A percentile compares a stretch with the other conserved stretches of the same genome.
These are phyloP conservation scores for Philereme transversata DNA, from an alignment of 2,888 invertebrate species.

Conservation along the genomic window DNA sequence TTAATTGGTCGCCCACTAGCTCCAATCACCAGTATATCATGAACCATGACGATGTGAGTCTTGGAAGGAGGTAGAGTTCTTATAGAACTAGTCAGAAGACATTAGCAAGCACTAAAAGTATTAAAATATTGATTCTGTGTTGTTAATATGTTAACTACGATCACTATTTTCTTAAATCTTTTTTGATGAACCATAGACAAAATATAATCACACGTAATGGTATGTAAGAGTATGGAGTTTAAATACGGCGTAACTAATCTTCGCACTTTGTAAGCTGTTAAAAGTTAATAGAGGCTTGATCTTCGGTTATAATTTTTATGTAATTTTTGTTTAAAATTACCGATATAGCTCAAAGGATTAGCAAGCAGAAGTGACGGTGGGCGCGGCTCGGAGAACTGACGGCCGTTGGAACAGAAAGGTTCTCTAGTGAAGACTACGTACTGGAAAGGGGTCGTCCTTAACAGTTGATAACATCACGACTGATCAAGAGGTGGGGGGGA, in stretches of 20 bases:
- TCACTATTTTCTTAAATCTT: slow-evolving; percentile 63
- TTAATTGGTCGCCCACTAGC: slow-evolving; percentile 75
- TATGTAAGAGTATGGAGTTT: slow-evolving; percentile 8
- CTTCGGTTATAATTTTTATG: too few relatives aligned
- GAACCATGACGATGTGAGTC: slow-evolving; percentile 35
- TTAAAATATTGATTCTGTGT: slow-evolving; percentile 71
- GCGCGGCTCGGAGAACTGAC: too few relatives aligned
- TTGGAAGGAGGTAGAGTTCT: slow-evolving; percentile 15
- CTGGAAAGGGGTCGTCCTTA: too few relatives aligned
- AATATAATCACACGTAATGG: slow-evolving; percentile 52
- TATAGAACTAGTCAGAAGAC: slow-evolving; percentile 11
- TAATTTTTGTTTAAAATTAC: too few relatives aligned
- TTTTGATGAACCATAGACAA: slow-evolving; percentile 72
- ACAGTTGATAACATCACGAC: too few relatives aligned
- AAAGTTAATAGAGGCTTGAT: background rate
- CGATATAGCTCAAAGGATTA: too few relatives aligned
- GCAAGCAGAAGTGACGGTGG: too few relatives aligned
- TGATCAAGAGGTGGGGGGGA: too few relatives aligned
- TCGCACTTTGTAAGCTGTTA: slow-evolving; percentile 13
- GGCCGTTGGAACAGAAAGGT: too few relatives aligned
- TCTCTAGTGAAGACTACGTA: too few relatives aligned
- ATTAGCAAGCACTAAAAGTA: slow-evolving; percentile 59
- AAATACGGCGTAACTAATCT: slow-evolving; percentile 14
- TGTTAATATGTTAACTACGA: slow-evolving; percentile 74
- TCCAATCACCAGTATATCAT: slow-evolving; percentile 46